These are phyloP conservation scores for Drosophila triauraria DNA, from an alignment of 1,140 invertebrate genomes.

Conservation along the genomic window DNA sequence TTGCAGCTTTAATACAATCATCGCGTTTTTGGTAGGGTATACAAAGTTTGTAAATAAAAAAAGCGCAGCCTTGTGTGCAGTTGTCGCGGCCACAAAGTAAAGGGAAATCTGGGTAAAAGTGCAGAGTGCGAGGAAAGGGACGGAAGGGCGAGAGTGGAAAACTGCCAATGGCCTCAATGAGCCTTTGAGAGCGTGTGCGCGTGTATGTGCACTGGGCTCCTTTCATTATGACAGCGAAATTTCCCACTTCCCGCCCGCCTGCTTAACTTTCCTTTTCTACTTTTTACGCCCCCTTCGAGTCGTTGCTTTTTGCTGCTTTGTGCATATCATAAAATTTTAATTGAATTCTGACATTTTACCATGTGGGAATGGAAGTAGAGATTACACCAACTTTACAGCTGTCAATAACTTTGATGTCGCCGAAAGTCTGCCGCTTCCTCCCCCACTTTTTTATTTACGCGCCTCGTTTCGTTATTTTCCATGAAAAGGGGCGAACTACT, in stretches of 20 bases:
- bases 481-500: slow-evolving; percentile 63
- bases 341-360: slow-evolving; percentile 78
- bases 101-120: slow-evolving; percentile 26
- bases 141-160: slow-evolving; percentile 6
- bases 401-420: slow-evolving; percentile 76
- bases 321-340: slow-evolving; percentile 78
- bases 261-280: slow-evolving; percentile 48
- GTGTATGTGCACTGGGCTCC: slow-evolving; percentile 46
- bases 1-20: neutral
- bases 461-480: slow-evolving; percentile 60
- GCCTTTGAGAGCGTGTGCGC: slow-evolving; percentile 23
- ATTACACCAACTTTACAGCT: slow-evolving; percentile 75
- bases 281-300: slow-evolving; percentile 22
- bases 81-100: slow-evolving; percentile 67
- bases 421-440: slow-evolving; percentile 12
- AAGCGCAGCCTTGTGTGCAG: slow-evolving; percentile 72
- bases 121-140: neutral
- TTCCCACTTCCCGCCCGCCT: slow-evolving; percentile 11
- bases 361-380: slow-evolving; percentile 53
- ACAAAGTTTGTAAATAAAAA: slow-evolving; percentile 45
- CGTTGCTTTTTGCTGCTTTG: slow-evolving; percentile 59
- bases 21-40: slow-evolving; percentile 28
- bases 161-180: slow-evolving; percentile 76
- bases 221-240: slow-evolving; percentile 67
- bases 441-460: slow-evolving; percentile 56